Percentiles rank a stretch among this genome's conserved stretches.
These are phyloP conservation scores for Neuroscelio doddi DNA, from an alignment of 2,888 invertebrate genomes.

Conservation along the genomic window DNA sequence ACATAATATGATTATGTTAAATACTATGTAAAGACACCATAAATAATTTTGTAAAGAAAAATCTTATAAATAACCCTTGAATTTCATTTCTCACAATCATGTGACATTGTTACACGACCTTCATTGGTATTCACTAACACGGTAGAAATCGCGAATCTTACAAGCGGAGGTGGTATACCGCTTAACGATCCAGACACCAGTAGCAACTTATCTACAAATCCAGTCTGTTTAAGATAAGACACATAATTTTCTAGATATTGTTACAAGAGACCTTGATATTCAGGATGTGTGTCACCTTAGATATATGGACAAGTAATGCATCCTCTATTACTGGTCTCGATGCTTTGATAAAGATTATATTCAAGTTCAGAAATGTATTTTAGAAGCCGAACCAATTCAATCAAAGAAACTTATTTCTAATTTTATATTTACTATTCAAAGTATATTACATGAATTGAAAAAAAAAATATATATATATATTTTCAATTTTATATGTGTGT, in stretches of 20 bases:
- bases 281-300: conserved; percentile 41
- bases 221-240: conserved; percentile 40
- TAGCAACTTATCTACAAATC: conserved; percentile 42
- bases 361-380: conserved; percentile 11
- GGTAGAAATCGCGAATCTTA: conserved; percentile 17
- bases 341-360: conserved; percentile 34
- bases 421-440: neutral
- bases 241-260: conserved; percentile 44
- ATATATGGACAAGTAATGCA: conserved; percentile 35
- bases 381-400: neutral
- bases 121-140: conserved; percentile 24
- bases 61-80: no score
- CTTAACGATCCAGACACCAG: conserved; percentile 28
- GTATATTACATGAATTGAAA: neutral
- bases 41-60: no score
- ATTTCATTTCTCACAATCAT: no score
- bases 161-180: conserved; percentile 29
- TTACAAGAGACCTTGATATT: conserved; percentile 38
- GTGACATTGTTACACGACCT: no score
- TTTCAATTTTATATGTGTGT: no score
- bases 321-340: conserved; percentile 27
- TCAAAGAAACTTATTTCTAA: neutral
- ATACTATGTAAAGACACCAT: no score
- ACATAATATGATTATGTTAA: no score
- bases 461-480: no score